A percentile compares a stretch with the other conserved stretches of the same genome.
phyloP scores from a whole-genome alignment of 2,888 invertebrate genomes.

The Lithosia quadra region DNA sequence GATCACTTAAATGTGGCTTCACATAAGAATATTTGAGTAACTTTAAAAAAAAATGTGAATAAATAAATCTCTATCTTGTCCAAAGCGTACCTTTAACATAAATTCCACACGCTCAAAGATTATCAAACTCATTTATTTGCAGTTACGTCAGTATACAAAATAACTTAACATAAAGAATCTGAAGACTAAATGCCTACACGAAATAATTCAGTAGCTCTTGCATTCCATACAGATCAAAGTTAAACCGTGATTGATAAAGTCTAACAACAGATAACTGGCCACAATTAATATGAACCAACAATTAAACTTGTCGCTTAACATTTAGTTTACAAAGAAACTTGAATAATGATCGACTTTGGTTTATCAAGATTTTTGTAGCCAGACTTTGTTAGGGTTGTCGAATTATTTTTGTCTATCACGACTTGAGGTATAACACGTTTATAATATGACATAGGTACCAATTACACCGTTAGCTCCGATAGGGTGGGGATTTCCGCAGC shows the following conservation, averaged over 20 bases:
- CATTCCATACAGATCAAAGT: constrained; percentile 17
- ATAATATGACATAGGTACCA: too few species aligned
- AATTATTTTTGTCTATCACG: not conserved
- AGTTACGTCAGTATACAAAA: not conserved
- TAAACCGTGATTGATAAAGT: constrained; percentile 31
- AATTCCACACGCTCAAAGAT: not conserved
- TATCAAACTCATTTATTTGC: not conserved
- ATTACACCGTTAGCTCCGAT: too few species aligned
- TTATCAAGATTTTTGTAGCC: constrained; percentile 63
- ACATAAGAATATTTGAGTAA: too few species aligned
- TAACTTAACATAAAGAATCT: constrained; percentile 5
- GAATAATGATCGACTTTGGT: constrained; percentile 59
- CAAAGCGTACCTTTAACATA: not conserved
- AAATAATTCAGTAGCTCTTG: constrained; percentile 14
- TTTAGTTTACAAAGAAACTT: constrained; percentile 56
- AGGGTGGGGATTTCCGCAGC: too few species aligned
- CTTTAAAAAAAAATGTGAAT: not conserved
- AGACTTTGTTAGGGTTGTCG: constrained; percentile 52
- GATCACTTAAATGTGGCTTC: too few species aligned
- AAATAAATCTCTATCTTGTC: not conserved
- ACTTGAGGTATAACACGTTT: too few species aligned
- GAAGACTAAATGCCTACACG: not conserved
- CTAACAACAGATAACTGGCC: constrained; percentile 51
- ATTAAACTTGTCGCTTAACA: constrained; percentile 65
- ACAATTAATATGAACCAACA: constrained; percentile 65